phyloP scores from a whole-genome alignment of 2,888 invertebrate genomes.

The Ectropis crepuscularia region DNA sequence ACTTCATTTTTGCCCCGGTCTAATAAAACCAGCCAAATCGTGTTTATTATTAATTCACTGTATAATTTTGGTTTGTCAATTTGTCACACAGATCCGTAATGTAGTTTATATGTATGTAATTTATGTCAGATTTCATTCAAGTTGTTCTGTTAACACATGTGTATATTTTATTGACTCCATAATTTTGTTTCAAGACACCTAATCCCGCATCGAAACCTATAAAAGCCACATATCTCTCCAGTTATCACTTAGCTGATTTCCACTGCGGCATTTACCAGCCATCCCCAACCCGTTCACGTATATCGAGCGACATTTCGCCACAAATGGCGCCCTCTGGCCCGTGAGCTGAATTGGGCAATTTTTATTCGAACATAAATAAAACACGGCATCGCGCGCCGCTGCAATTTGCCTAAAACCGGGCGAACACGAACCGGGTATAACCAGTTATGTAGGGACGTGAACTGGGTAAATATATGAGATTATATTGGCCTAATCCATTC shows the following conservation, averaged over 20 bases:
- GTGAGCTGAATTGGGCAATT: slow-evolving; percentile 65
- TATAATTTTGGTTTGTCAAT: too few species aligned
- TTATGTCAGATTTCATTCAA: not conserved
- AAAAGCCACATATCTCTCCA: slow-evolving; percentile 18
- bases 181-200: not conserved
- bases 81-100: too few species aligned
- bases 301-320: slow-evolving; percentile 29
- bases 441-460: slow-evolving; percentile 45
- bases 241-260: slow-evolving; percentile 51
- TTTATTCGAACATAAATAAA: slow-evolving; percentile 78
- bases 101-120: too few species aligned
- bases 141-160: not conserved
- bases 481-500: slow-evolving; percentile 31
- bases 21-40: too few species aligned
- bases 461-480: slow-evolving; percentile 38
- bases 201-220: slow-evolving; percentile 1
- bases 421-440: slow-evolving; percentile 45
- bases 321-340: slow-evolving; percentile 29
- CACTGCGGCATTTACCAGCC: slow-evolving; percentile 46
- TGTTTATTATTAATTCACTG: too few species aligned
- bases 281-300: slow-evolving; percentile 54
- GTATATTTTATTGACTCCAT: not conserved
- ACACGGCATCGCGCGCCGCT: slow-evolving; percentile 49
- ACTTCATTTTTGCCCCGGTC: too few species aligned
- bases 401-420: slow-evolving; percentile 80